These are phyloP conservation scores for Philotrypesis tridentata DNA, from an alignment of 1,140 invertebrate species.

Conservation along the genomic window DNA sequence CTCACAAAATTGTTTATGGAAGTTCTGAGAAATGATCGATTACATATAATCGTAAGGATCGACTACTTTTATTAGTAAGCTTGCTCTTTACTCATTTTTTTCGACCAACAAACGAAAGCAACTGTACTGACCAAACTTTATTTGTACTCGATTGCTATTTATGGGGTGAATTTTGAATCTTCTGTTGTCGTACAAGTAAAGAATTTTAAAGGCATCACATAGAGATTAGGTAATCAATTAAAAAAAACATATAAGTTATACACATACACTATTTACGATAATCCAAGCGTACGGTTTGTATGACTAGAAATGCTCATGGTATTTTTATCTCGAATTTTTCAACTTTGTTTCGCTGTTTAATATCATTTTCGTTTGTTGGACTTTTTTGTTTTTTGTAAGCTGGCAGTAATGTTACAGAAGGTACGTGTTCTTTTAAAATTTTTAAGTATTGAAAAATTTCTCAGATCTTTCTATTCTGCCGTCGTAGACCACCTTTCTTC, in stretches of 20 bases:
- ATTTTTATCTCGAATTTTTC: no score
- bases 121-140: no score
- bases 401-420: slow-evolving; percentile 8
- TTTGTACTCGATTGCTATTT: no score
- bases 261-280: no score
- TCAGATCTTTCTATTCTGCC: slow-evolving; percentile 45
- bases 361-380: slow-evolving; percentile 12
- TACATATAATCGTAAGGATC: neutral
- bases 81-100: neutral
- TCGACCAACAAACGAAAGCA: slow-evolving; percentile 21
- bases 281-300: no score
- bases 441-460: slow-evolving; percentile 21
- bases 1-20: slow-evolving; percentile 30
- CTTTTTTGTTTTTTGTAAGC: neutral
- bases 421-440: neutral
- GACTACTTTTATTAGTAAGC: neutral
- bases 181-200: neutral
- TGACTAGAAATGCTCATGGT: no score
- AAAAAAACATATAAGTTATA: no score
- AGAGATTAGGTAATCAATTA: no score
- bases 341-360: neutral
- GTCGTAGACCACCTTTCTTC: slow-evolving; percentile 38
- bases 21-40: slow-evolving; percentile 43
- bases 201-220: no score
- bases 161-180: no score